Evolutionary conservation across 2,888 invertebrate species (phyloP).

Genomic region (Erynnis tages): DNA sequence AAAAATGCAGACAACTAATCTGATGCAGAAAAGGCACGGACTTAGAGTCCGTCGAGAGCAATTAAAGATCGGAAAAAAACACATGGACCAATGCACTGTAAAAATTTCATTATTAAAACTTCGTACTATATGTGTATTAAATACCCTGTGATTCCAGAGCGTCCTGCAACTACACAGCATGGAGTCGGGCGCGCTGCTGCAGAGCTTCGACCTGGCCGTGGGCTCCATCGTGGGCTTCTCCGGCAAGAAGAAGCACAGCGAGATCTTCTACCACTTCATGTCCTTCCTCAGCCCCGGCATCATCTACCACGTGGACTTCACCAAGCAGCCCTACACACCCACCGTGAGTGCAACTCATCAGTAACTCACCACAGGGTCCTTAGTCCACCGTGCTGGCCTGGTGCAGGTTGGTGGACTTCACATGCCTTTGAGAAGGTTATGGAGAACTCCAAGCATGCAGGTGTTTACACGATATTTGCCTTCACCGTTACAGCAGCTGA

Average conservation of each 20-base stretch:
- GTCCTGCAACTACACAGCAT: constrained; percentile 91
- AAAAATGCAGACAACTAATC: too few relatives aligned
- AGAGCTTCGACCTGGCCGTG: constrained; percentile 90
- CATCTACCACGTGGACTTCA: constrained; percentile 93
- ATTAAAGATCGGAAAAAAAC: too few relatives aligned
- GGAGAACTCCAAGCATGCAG: too few relatives aligned
- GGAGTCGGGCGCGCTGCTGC: constrained; percentile 85
- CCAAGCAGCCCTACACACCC: constrained; percentile 82
- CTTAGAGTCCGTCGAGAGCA: too few relatives aligned
- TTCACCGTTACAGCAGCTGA: too few relatives aligned
- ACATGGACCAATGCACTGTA: not conserved
- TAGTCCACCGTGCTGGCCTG: too few relatives aligned
- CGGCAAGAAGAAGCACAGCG: constrained; percentile 91
- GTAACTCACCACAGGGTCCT: too few relatives aligned
- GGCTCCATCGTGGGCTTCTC: constrained; percentile 93
- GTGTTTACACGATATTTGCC: too few relatives aligned
- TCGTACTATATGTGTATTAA: not conserved
- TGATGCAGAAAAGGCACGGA: too few relatives aligned
- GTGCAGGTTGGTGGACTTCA: too few relatives aligned
- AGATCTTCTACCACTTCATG: constrained; percentile 96
- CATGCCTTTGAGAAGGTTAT: too few relatives aligned
- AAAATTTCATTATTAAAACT: not conserved
- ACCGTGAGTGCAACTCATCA: too few relatives aligned
- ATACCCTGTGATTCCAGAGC: constrained; percentile 80
- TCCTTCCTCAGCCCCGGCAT: constrained; percentile 94